Evolutionary conservation across 1,140 invertebrate genomes (phyloP).

Genomic region (Drosophila funebris): DNA sequence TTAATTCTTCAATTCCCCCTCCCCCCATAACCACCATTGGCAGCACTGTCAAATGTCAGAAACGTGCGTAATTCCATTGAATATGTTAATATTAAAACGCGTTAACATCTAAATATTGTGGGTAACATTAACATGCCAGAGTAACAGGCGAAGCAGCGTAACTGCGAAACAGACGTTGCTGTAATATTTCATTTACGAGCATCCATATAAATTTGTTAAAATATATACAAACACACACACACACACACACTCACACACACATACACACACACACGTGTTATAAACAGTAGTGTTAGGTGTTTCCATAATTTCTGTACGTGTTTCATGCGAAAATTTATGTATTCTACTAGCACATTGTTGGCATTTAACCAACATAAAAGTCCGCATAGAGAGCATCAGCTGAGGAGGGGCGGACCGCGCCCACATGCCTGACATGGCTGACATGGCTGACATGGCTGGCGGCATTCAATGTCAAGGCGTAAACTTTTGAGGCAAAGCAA

Average conservation of each 20-base stretch:
- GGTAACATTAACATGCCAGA: conserved; percentile 46
- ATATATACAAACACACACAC: not conserved
- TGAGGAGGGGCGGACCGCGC: not conserved
- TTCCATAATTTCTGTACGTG: conserved; percentile 62
- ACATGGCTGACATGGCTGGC: conserved; percentile 16
- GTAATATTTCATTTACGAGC: conserved; percentile 63
- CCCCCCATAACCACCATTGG: no score
- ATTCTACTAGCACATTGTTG: conserved; percentile 38
- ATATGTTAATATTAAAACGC: conserved; percentile 70
- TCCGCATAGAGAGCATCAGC: conserved; percentile 17
- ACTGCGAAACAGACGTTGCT: not conserved
- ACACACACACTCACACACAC: not conserved
- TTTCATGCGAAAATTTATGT: conserved; percentile 61
- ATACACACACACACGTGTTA: not conserved
- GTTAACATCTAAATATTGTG: conserved; percentile 63
- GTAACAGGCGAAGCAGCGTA: conserved; percentile 7
- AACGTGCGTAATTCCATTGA: conserved; percentile 77
- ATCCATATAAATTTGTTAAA: conserved; percentile 63
- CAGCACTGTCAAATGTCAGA: conserved; percentile 65
- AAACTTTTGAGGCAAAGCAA: conserved; percentile 57
- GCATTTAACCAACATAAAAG: conserved; percentile 69
- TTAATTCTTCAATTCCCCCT: conserved; percentile 39
- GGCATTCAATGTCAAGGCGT: conserved; percentile 72
- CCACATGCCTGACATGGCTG: conserved; percentile 8
- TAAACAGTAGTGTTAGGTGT: not conserved